Evolutionary conservation across 1,140 invertebrate species (phyloP), one percentile per base, ranked within the genome.

Genomic region (Pseudobourletiella spinata): DNA sequence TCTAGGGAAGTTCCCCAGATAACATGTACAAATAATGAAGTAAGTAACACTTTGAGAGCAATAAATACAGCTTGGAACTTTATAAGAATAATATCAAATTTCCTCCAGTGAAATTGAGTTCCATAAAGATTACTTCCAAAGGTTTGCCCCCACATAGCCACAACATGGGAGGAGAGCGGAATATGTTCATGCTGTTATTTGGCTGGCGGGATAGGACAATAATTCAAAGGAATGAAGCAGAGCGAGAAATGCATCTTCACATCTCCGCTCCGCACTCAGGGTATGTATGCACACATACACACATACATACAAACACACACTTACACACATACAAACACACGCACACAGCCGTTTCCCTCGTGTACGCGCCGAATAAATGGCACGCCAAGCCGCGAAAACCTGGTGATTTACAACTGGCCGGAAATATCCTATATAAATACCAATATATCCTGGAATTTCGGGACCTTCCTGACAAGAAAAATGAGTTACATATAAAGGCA

Each of bases 381-480:
- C 11, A 55, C 32, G 52, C 52, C 52, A 39, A 44, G 35, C 43
- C 43, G 28, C 25, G 56, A 59, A 48, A 50, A 50, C 46, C 57
- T 42, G 2, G 29, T 61, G 59, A 61, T 61, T 61, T 61, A 61
- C 59, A 2, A 26, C 50, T 35, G 8, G 8, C 59, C 59, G 59
- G 59, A 61, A 61, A 61, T 61, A 52, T 54, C 29, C 51, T 30
- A 61, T 61, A 61, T 61, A 61, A 61, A 61, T 61, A 61, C 48
- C 50, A 54, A 61, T 61, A 55, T 61, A 61, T 54, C 32, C 4
- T 25, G 30, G 59, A 52, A 54, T 55, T 55, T 55, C 32, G 26
- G 26, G 52, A 55, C 52, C 35, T 44, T 44, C 56, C 20, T 58
- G 56, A 58, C 56, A 58, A 58, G 32, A 58, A 58, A 58, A 58